phyloP scores from a whole-genome alignment of 2,888 invertebrate species.

The Cybosia mesomella region DNA sequence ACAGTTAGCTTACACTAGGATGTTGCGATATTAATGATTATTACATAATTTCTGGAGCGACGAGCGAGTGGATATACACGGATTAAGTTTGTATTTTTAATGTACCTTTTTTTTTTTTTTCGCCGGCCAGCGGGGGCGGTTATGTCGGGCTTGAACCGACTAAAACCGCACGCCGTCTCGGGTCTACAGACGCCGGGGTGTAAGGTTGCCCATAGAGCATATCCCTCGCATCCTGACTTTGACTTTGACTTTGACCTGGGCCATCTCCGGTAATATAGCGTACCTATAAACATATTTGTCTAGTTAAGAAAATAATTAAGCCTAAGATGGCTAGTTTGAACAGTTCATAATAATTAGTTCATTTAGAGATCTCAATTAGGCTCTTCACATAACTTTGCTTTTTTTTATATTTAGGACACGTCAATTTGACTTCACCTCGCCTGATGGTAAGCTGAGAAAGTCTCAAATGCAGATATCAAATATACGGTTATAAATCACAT shows the following conservation, averaged over 20 bases:
- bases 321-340: background rate
- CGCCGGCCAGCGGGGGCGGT: no score
- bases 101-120: no score
- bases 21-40: background rate
- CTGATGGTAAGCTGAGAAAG: no score
- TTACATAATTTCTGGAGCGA: slow-evolving; percentile 3
- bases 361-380: background rate
- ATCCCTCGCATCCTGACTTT: no score
- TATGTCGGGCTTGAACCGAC: no score
- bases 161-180: no score
- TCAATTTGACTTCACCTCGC: no score
- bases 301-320: slow-evolving; percentile 2
- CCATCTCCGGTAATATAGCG: background rate
- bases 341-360: background rate
- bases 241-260: no score
- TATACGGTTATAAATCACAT: background rate
- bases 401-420: no score
- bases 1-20: background rate
- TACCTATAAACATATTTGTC: background rate
- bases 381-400: slow-evolving; percentile 1
- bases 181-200: no score
- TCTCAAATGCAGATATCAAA: slow-evolving; percentile 2
- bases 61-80: background rate
- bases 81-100: background rate
- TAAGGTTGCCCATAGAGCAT: no score